These are phyloP conservation scores for Cottoperca gobio DNA, from an alignment of 2,797 vertebrate species.

Conservation along the genomic window DNA sequence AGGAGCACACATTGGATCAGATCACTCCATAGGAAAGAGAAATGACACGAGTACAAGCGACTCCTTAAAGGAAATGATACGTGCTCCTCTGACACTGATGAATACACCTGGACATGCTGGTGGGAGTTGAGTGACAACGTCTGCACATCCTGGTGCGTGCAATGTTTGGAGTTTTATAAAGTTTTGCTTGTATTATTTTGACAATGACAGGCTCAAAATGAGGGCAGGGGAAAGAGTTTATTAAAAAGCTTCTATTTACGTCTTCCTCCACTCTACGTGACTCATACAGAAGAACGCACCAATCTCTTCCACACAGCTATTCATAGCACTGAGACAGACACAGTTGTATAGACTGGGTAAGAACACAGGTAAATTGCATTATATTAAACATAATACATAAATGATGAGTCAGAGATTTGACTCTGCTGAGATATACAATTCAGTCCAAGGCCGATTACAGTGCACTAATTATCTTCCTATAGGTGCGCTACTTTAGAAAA, in stretches of 20 bases:
- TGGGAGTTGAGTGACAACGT: not conserved
- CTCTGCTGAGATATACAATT: conserved; percentile 45
- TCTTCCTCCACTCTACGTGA: not conserved
- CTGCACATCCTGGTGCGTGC: not conserved
- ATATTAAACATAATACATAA: too few species aligned
- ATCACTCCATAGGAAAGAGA: too few species aligned
- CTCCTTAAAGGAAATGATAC: not conserved
- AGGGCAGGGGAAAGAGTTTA: not conserved
- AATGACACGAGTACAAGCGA: not conserved
- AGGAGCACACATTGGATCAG: too few species aligned
- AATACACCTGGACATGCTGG: not conserved
- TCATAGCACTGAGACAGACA: not conserved
- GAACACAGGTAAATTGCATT: too few species aligned
- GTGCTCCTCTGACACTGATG: not conserved
- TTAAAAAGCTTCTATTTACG: not conserved
- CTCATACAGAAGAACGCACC: not conserved
- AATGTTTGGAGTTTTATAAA: not conserved
- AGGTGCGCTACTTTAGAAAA: conserved; percentile 27
- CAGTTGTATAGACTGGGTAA: too few species aligned
- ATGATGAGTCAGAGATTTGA: conserved; percentile 86
- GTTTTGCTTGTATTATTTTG: not conserved
- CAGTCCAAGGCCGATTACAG: conserved; percentile 9
- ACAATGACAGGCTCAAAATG: not conserved
- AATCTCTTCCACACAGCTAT: not conserved
- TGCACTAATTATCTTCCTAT: conserved; percentile 49